Conservation (phyloP, 2,113 vertebrate species). For the Ageneiosus marmoratus region DNA sequence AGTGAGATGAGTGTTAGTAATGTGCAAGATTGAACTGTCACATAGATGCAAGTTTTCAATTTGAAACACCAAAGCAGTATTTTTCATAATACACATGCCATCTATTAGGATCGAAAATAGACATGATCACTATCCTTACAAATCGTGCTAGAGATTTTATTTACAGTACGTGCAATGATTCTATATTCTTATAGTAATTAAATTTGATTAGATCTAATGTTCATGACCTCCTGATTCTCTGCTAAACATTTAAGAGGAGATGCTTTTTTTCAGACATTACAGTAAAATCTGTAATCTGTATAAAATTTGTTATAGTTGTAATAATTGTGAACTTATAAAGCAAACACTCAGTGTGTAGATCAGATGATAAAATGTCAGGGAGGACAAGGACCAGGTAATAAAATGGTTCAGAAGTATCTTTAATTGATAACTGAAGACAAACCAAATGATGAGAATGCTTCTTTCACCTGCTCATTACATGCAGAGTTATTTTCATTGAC, state of each 20-base stretch:
- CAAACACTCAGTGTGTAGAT: neutral
- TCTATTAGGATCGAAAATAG: too few relatives aligned
- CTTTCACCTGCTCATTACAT: neutral
- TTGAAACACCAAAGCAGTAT: neutral
- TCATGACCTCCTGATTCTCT: neutral
- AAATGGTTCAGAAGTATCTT: neutral
- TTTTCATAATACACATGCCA: neutral
- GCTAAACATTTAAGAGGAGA: neutral
- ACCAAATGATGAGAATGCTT: too few relatives aligned
- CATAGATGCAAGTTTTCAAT: neutral
- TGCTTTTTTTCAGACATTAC: neutral
- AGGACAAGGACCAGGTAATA: neutral
- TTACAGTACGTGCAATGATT: too few relatives aligned
- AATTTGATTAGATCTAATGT: neutral
- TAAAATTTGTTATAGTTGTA: neutral
- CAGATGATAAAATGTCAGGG: neutral
- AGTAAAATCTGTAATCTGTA: neutral
- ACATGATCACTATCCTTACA: neutral
- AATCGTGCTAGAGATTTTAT: neutral
- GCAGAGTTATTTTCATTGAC: neutral
- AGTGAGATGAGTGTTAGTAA: neutral
- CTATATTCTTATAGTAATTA: neutral
- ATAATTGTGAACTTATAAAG: too few relatives aligned
- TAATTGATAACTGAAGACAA: neutral
- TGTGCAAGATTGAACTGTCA: neutral